These are phyloP conservation scores for Neocrepidodera transversa DNA, from an alignment of 2,888 invertebrate genomes.

Conservation along the genomic window DNA sequence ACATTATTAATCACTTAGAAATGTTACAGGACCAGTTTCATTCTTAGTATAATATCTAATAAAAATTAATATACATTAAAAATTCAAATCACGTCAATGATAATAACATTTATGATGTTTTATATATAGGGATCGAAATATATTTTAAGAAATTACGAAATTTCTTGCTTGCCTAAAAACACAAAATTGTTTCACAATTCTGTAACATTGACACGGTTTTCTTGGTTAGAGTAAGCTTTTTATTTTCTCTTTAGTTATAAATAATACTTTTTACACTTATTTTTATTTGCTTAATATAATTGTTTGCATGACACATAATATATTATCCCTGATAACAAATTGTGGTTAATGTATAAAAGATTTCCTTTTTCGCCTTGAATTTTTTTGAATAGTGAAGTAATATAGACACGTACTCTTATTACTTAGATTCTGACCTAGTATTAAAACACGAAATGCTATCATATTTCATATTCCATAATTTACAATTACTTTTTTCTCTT, in stretches of 20 bases:
- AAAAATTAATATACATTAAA: too few relatives aligned
- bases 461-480: constrained; percentile 6
- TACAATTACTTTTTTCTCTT: constrained; percentile 8
- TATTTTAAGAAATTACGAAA: constrained; percentile 3
- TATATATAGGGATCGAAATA: constrained; percentile 6
- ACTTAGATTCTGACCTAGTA: constrained; percentile 14
- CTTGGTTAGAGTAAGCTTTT: constrained; percentile 16
- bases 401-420: constrained; percentile 14
- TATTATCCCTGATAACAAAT: constrained; percentile 29
- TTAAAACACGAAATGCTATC: constrained; percentile 4
- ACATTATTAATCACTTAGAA: too few relatives aligned
- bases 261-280: constrained; percentile 23
- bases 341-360: constrained; percentile 25
- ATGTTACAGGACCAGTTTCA: too few relatives aligned
- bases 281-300: constrained; percentile 29
- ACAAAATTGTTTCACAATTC: constrained; percentile 26
- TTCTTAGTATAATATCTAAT: too few relatives aligned
- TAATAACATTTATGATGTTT: too few relatives aligned
- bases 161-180: constrained; percentile 21
- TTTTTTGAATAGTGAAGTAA: constrained; percentile 15
- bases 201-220: constrained; percentile 33
- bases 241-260: constrained; percentile 23
- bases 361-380: constrained; percentile 22
- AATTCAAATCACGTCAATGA: too few relatives aligned
- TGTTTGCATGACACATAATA: constrained; percentile 27